phyloP scores from a whole-genome alignment of 2,113 vertebrate genomes.

The Azemiops feae region DNA sequence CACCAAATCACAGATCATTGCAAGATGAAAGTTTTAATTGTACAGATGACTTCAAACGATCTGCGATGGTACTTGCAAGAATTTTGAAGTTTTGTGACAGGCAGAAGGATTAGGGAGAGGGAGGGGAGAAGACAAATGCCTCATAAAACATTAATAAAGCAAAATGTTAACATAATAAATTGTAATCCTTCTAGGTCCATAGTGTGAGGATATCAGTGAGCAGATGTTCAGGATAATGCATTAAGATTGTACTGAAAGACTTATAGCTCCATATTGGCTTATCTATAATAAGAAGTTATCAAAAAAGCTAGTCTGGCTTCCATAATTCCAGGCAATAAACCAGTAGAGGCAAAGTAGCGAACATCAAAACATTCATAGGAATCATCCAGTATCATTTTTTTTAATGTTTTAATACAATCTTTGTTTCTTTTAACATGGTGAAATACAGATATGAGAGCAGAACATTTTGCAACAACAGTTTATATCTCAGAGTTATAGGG shows the following conservation, averaged over 20 bases:
- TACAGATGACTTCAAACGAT: background rate
- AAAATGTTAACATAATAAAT: conserved; percentile 30
- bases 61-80: background rate
- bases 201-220: background rate
- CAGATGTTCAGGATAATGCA: background rate
- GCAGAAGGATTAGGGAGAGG: background rate
- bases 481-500: background rate
- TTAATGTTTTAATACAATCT: background rate
- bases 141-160: conserved; percentile 23
- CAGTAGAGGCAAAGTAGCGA: background rate
- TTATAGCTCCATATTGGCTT: conserved; percentile 11
- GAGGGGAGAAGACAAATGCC: conserved; percentile 9
- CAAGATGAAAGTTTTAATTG: background rate
- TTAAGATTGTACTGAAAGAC: conserved; percentile 25
- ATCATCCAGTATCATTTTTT: background rate
- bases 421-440: background rate
- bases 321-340: conserved; percentile 8
- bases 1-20: background rate
- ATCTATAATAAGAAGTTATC: conserved; percentile 32
- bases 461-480: background rate
- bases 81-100: conserved; percentile 1
- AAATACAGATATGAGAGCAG: background rate
- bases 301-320: conserved; percentile 31
- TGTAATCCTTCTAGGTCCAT: conserved; percentile 25
- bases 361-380: background rate